phyloP scores from a whole-genome alignment of 2,888 invertebrate species.

The Drosophila siamana region DNA sequence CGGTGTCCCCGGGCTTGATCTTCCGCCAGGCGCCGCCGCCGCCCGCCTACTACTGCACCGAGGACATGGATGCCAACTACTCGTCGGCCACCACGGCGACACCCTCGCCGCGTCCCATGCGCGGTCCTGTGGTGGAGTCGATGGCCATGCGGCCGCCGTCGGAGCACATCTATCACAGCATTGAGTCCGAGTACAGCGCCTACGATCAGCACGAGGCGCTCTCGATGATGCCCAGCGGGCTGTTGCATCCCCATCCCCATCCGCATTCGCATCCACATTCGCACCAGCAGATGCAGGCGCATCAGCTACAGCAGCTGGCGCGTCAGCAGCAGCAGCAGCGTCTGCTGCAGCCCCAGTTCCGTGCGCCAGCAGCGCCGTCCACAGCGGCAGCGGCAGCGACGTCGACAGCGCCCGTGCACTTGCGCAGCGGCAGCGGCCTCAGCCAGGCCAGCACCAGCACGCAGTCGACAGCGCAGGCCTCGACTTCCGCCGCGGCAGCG shows the following conservation, averaged over 20 bases:
- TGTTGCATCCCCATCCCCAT: slow-evolving; percentile 67
- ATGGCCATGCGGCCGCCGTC: slow-evolving; percentile 91
- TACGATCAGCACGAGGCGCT: slow-evolving; percentile 89
- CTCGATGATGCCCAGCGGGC: slow-evolving; percentile 84
- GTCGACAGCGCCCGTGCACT: slow-evolving; percentile 80
- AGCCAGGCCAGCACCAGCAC: slow-evolving; percentile 84
- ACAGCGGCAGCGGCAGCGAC: slow-evolving; percentile 52
- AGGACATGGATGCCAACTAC: slow-evolving; percentile 88
- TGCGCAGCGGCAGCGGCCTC: slow-evolving; percentile 84
- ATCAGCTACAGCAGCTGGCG: slow-evolving; percentile 66
- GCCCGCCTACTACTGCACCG: slow-evolving; percentile 86
- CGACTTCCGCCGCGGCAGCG: slow-evolving; percentile 76
- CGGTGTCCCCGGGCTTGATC: slow-evolving; percentile 86
- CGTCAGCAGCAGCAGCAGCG: slow-evolving; percentile 71
- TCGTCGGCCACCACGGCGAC: slow-evolving; percentile 89
- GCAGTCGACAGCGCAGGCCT: slow-evolving; percentile 82
- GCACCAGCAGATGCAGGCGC: slow-evolving; percentile 63
- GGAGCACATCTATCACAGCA: slow-evolving; percentile 95
- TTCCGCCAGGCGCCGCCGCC: slow-evolving; percentile 86
- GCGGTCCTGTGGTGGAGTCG: slow-evolving; percentile 77
- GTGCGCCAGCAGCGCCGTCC: slow-evolving; percentile 50
- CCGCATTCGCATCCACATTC: slow-evolving; percentile 33
- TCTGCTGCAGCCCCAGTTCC: slow-evolving; percentile 76
- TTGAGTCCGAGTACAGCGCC: slow-evolving; percentile 94
- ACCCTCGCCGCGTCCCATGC: slow-evolving; percentile 87